Conservation (phyloP, 2,113 vertebrate genomes). For the Gopherus evgoodei region DNA sequence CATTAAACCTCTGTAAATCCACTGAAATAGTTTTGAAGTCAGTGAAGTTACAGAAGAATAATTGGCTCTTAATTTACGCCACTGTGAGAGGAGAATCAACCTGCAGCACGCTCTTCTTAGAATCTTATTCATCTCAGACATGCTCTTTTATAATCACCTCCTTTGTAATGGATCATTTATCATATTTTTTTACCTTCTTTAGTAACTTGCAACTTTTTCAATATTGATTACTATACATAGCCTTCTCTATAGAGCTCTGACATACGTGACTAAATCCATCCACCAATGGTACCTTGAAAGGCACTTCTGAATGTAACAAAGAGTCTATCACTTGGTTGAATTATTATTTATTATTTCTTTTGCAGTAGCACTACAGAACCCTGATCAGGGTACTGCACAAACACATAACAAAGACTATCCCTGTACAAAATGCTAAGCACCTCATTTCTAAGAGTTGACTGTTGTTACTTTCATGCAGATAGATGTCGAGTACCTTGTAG, state of each 20-base stretch:
- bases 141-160: neutral
- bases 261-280: neutral
- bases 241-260: neutral
- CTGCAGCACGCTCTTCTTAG: neutral
- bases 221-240: neutral
- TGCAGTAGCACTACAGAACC: neutral
- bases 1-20: neutral
- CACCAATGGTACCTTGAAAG: neutral
- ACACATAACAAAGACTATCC: neutral
- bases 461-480: neutral
- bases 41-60: neutral
- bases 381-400: neutral
- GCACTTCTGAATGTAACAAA: neutral
- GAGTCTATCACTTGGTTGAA: neutral
- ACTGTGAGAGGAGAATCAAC: neutral
- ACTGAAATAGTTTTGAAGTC: neutral
- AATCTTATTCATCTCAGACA: neutral
- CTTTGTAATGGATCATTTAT: neutral
- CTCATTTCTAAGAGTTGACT: neutral
- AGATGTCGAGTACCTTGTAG: neutral
- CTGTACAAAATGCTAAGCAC: neutral
- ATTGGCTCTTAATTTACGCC: neutral
- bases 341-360: neutral
- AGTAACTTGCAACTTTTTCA: neutral
- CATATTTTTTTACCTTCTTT: neutral